phyloP scores from a whole-genome alignment of 1,140 invertebrate species.

The Latrodectus geometricus region DNA sequence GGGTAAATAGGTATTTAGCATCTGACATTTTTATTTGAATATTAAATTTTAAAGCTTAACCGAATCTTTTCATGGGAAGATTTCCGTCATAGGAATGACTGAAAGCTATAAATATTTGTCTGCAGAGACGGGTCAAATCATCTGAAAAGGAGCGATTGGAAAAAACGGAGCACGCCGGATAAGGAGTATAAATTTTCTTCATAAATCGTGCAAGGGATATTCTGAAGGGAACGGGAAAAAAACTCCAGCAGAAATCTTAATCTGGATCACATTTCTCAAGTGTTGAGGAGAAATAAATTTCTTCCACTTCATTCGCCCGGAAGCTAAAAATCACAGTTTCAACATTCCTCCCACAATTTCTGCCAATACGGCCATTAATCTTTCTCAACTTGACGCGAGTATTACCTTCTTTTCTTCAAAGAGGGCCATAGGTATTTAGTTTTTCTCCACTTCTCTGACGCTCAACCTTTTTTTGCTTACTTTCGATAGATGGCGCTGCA shows the following conservation, averaged over 20 bases:
- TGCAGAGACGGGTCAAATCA: not conserved
- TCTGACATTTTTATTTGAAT: not conserved
- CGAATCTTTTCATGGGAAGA: not conserved
- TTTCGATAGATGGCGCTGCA: slow-evolving; percentile 39
- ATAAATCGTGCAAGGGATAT: slow-evolving; percentile 9
- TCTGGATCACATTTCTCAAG: slow-evolving; percentile 56
- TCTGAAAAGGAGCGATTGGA: not conserved
- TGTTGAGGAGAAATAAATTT: slow-evolving; percentile 48
- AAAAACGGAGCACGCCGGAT: not conserved
- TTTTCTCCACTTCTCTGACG: not conserved
- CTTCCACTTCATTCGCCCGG: slow-evolving; percentile 42
- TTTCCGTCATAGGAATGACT: not conserved
- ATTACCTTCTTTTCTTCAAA: not conserved
- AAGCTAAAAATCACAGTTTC: slow-evolving; percentile 60
- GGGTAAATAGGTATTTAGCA: too few relatives aligned
- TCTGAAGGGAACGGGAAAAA: not conserved
- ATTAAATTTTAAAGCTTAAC: not conserved
- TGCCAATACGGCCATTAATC: slow-evolving; percentile 55
- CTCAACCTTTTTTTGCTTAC: slow-evolving; percentile 16
- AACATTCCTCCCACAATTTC: slow-evolving; percentile 55
- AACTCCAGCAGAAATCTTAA: slow-evolving; percentile 43
- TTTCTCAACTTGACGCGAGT: slow-evolving; percentile 45
- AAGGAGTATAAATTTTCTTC: not conserved
- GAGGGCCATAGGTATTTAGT: slow-evolving; percentile 32
- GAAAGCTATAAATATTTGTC: not conserved